Conservation (phyloP, 2,797 vertebrate genomes). For the Megalops cyprinoides region DNA sequence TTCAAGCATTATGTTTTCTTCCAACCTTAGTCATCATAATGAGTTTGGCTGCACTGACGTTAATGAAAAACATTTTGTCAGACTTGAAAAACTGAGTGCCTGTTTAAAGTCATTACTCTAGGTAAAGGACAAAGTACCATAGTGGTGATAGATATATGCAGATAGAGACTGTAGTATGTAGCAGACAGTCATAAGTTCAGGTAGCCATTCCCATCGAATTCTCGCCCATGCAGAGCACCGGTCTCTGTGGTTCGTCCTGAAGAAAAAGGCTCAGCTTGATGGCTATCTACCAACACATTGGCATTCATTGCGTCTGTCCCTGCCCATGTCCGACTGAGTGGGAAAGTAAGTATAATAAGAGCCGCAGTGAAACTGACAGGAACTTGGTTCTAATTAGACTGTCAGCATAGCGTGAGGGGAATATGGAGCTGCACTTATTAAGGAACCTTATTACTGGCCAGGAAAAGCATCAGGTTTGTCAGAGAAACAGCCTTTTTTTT, state of each 20-base stretch:
- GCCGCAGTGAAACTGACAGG: conserved; percentile 71
- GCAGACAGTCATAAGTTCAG: neutral
- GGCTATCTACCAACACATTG: conserved; percentile 37
- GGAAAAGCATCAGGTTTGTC: conserved; percentile 28
- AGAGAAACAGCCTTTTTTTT: conserved; percentile 4
- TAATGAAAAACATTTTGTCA: neutral
- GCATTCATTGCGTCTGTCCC: conserved; percentile 32
- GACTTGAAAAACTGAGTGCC: no score
- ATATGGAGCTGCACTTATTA: conserved; percentile 35
- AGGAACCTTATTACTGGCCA: conserved; percentile 40
- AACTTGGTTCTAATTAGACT: conserved; percentile 73
- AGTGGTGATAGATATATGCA: no score
- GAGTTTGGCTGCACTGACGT: neutral
- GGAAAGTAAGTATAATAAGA: conserved; percentile 60
- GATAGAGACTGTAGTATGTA: neutral
- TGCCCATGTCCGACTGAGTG: conserved; percentile 36
- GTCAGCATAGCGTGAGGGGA: conserved; percentile 56
- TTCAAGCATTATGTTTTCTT: no score
- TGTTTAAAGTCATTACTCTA: no score
- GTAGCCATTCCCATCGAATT: neutral
- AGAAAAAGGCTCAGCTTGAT: conserved; percentile 28
- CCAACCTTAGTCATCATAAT: neutral
- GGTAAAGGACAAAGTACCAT: no score
- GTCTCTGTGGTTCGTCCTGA: conserved; percentile 9
- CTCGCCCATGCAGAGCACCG: neutral